Base-by-base conservation (phyloP, 2,113 vertebrate species). In the Callopanchax toddi region DNA sequence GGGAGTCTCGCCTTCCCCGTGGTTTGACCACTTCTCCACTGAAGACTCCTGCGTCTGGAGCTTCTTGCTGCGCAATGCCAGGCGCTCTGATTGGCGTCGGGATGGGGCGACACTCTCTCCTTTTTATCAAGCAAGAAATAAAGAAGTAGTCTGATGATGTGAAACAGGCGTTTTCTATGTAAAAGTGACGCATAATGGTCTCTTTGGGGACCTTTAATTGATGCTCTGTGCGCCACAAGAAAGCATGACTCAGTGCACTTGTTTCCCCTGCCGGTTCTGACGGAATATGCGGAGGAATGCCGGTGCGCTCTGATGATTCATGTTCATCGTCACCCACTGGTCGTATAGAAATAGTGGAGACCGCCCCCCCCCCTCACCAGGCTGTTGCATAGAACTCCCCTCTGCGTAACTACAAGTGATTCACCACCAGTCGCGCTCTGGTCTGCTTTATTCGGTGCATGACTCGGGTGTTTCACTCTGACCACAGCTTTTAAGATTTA, bases 1-100 rank as follows among this genome's bases (percentile, higher is more conserved):
- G n/a, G 11, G 54, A 49, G 63, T 18, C 54, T 44, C 68, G 71
- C 74, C 54, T 60, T 76, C 78, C 68, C 67, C 29, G 75, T 48
- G 74, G 72, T 59, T 82, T 91, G 91, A 91, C 91, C 88, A 91
- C 71, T 89, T 91, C 68, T 86, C 61, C 37, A 68, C 71, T 44
- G 73, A 60, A 46, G 71, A 53, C 53, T 72, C 65, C 84, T 82
- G 87, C 67, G 75, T 78, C 72, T 81, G 62, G 73, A 74, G 71
- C 56, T 42, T 72, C 67, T 68, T 64, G 66, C 74, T 85, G 76
- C 82, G 81, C 78, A 82, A 55, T 85, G 5, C 39, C 42, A n/a
- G 57, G 25, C 62, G 45, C 65, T 46, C 37, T 64, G 11, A 22
- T 46, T 62, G 12, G 23, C 54, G 16, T 56, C 29, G 2, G 67